Conservation (phyloP, 2,113 vertebrate genomes). For the Bufo bufo region DNA sequence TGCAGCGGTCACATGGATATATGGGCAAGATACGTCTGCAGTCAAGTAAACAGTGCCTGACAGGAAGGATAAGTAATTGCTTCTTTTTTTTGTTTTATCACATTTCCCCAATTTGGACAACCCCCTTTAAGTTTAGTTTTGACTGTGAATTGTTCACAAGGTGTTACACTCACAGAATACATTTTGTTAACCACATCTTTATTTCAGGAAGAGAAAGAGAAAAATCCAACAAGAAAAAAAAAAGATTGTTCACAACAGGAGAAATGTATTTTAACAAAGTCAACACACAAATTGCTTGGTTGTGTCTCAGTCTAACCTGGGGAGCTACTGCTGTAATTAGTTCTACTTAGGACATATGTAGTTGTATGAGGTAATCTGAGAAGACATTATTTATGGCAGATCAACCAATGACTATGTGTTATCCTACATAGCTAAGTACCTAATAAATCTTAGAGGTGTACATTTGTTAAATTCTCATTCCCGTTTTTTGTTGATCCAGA, state of each 20-base stretch:
- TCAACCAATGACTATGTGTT: neutral
- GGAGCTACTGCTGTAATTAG: neutral
- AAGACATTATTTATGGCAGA: conserved; percentile 5
- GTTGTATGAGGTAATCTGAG: neutral
- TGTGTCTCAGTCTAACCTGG: neutral
- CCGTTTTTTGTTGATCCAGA: neutral
- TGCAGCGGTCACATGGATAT: too few relatives aligned
- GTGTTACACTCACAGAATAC: too few relatives aligned
- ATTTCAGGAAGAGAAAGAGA: conserved; percentile 46
- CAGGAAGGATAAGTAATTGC: too few relatives aligned
- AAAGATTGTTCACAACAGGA: neutral
- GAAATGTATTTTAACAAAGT: conserved; percentile 3
- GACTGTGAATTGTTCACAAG: too few relatives aligned
- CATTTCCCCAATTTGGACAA: too few relatives aligned
- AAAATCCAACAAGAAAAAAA: conserved; percentile 17
- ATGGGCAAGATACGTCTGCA: too few relatives aligned
- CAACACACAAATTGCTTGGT: conserved; percentile 12
- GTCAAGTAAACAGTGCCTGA: too few relatives aligned
- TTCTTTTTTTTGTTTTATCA: too few relatives aligned
- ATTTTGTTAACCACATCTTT: conserved; percentile 37
- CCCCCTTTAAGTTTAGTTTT: too few relatives aligned
- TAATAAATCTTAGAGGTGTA: neutral
- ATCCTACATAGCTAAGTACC: neutral
- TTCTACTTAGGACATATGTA: neutral
- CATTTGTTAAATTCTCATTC: neutral